Percentiles rank a stretch among this genome's conserved stretches.
Conservation (phyloP, 1,140 invertebrate species). For the Aporrectodea caliginosa region DNA sequence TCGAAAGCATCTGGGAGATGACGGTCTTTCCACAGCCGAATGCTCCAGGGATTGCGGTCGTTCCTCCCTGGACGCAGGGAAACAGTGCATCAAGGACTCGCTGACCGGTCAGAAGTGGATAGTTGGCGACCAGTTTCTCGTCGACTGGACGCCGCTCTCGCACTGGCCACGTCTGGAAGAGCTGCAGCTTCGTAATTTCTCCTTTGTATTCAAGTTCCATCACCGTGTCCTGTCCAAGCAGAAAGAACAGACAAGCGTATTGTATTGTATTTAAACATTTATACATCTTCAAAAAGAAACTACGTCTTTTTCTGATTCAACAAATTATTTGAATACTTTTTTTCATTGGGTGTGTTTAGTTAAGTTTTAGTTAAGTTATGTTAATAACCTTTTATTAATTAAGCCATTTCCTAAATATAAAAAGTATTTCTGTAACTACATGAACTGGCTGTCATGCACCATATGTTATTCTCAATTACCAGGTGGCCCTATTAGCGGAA, state of each 20-base stretch:
- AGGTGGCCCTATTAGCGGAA: no score
- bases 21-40: conserved; percentile 99
- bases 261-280: no score
- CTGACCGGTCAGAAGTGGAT: conserved; percentile 96
- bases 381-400: no score
- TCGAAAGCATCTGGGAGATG: conserved; percentile 96
- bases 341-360: no score
- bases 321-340: no score
- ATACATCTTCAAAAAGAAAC: no score
- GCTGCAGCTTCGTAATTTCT: conserved; percentile 80
- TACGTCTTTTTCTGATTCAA: no score
- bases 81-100: conserved; percentile 93
- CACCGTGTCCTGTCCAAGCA: conserved; percentile 76
- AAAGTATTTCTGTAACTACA: no score
- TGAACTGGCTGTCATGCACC: no score
- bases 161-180: conserved; percentile 72
- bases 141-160: conserved; percentile 91
- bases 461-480: no score
- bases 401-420: no score
- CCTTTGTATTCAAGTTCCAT: conserved; percentile 98
- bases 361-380: no score
- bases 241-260: background rate
- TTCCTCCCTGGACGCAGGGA: conserved; percentile 97
- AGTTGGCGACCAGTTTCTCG: conserved; percentile 97
- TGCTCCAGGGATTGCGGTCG: conserved; percentile 97